These are phyloP conservation scores for Aphaenogaster floridana DNA, from an alignment of 1,140 invertebrate species.

Conservation along the genomic window DNA sequence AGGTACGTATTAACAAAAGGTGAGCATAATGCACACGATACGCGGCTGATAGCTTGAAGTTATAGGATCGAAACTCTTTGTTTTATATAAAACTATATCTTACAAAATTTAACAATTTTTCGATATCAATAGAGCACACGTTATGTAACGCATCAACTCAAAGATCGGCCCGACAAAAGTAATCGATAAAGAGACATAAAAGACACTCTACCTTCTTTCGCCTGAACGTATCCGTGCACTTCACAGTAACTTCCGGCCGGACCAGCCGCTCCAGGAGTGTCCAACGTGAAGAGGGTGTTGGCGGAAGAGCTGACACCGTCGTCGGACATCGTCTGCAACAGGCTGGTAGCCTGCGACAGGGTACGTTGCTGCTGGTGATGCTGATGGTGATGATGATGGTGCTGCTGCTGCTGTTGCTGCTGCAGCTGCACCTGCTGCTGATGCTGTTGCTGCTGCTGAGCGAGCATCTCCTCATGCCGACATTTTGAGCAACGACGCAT, in stretches of 20 bases:
- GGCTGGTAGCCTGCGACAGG: constrained; percentile 77
- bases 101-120: not conserved
- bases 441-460: constrained; percentile 79
- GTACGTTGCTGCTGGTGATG: constrained; percentile 76
- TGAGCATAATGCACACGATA: not conserved
- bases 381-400: constrained; percentile 78
- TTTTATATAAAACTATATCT: not conserved
- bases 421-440: constrained; percentile 65
- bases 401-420: constrained; percentile 78
- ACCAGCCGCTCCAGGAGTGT: constrained; percentile 84
- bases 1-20: not conserved
- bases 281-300: constrained; percentile 87
- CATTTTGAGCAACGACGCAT: constrained; percentile 91
- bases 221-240: constrained; percentile 88
- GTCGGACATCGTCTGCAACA: constrained; percentile 79
- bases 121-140: not conserved
- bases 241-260: constrained; percentile 88
- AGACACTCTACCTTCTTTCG: constrained; percentile 88
- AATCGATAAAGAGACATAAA: constrained; percentile 34
- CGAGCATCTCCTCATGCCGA: constrained; percentile 87
- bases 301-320: constrained; percentile 83
- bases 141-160: not conserved
- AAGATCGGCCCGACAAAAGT: not conserved
- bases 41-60: not conserved
- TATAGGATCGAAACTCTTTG: not conserved